Percentiles rank a stretch among this genome's conserved stretches.
Conservation (phyloP, 2,797 vertebrate species). For the Spinibarbus caldwelli region DNA sequence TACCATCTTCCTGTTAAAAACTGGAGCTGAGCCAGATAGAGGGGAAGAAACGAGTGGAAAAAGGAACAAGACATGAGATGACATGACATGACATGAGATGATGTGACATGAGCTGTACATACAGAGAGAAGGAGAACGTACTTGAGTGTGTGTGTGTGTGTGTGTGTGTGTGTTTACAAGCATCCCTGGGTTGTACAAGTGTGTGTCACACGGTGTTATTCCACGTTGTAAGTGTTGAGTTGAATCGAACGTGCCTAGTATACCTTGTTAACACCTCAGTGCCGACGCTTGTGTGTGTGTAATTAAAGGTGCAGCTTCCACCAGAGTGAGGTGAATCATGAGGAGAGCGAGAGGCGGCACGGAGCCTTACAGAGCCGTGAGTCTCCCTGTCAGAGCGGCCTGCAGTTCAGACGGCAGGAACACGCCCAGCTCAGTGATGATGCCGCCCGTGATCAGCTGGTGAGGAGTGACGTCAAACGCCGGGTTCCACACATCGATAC, state of each 20-base stretch:
- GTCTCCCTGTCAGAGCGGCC: constrained; percentile 78
- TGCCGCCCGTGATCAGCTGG: constrained; percentile 90
- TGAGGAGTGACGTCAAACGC: constrained; percentile 94
- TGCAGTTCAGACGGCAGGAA: constrained; percentile 87
- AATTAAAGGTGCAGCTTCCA: constrained; percentile 54
- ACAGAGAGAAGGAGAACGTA: constrained; percentile 45
- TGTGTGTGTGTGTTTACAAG: constrained; percentile 57
- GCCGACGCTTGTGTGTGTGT: constrained; percentile 57
- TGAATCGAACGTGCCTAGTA: constrained; percentile 20
- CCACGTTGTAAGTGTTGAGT: constrained; percentile 11
- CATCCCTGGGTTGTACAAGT: constrained; percentile 44
- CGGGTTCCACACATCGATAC: constrained; percentile 91
- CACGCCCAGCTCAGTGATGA: constrained; percentile 91
- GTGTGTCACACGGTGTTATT: constrained; percentile 34
- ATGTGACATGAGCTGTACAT: constrained; percentile 37
- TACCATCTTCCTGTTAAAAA: constrained; percentile 2
- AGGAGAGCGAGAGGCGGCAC: constrained; percentile 25
- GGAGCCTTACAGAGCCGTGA: constrained; percentile 80
- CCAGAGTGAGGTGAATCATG: constrained; percentile 47
- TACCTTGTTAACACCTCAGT: constrained; percentile 35
- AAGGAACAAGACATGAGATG: constrained; percentile 41
- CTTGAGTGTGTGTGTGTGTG: constrained; percentile 51
- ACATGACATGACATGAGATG: no score
- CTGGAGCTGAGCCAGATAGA: constrained; percentile 22
- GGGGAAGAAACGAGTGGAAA: not conserved